Percentiles rank a stretch among this genome's conserved stretches.
Conservation (phyloP, 2,888 invertebrate genomes). For the Scotopteryx bipunctaria region DNA sequence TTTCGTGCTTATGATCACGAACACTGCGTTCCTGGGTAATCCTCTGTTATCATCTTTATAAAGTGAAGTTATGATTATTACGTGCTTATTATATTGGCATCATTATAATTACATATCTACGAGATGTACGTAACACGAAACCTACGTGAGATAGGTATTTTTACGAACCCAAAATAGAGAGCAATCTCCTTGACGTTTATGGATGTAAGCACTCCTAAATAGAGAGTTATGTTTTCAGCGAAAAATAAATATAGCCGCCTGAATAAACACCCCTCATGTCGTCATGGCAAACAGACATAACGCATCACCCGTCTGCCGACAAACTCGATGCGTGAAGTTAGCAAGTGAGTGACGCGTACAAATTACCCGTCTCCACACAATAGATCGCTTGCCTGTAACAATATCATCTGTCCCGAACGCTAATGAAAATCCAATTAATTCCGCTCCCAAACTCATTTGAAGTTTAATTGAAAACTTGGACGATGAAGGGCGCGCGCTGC, state of each 20-base stretch:
- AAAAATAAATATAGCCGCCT: constrained; percentile 11
- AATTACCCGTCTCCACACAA: constrained; percentile 56
- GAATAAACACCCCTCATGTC: constrained; percentile 20
- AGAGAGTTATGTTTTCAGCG: constrained; percentile 11
- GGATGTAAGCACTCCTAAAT: background rate
- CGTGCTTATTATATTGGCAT: background rate
- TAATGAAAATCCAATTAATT: constrained; percentile 83
- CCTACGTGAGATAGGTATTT: background rate
- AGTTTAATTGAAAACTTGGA: constrained; percentile 81
- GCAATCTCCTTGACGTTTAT: constrained; percentile 1
- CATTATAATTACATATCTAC: background rate
- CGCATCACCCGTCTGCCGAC: constrained; percentile 30
- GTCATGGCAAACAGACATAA: constrained; percentile 22
- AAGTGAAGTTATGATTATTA: background rate
- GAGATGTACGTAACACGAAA: background rate
- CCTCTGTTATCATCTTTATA: constrained; percentile 24
- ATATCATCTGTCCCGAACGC: constrained; percentile 79
- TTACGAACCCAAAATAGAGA: constrained; percentile 7
- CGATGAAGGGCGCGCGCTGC: constrained; percentile 55
- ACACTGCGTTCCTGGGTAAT: constrained; percentile 60
- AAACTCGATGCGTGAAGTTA: constrained; percentile 57
- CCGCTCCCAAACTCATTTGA: constrained; percentile 79
- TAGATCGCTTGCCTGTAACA: constrained; percentile 72
- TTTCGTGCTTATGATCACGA: constrained; percentile 60
- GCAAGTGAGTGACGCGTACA: constrained; percentile 71